phyloP scores from a whole-genome alignment of 2,888 invertebrate species.

The Hemaris fuciformis region DNA sequence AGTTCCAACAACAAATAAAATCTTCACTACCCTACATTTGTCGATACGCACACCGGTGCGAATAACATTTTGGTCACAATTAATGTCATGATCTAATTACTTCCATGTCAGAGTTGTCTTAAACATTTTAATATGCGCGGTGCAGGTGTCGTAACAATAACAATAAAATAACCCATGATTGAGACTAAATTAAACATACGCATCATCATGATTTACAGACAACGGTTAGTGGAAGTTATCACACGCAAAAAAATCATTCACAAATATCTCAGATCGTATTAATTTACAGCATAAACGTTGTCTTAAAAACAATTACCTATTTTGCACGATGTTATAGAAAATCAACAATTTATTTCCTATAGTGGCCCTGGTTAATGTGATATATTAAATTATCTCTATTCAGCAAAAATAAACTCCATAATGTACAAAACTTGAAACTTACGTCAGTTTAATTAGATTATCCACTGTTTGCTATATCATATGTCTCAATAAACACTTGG shows the following conservation, averaged over 20 bases:
- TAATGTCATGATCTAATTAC: slow-evolving; percentile 57
- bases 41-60: slow-evolving; percentile 38
- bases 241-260: neutral
- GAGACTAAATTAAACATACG: slow-evolving; percentile 15
- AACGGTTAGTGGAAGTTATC: neutral
- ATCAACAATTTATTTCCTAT: slow-evolving; percentile 3
- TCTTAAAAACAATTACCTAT: slow-evolving; percentile 6
- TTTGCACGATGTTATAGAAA: neutral
- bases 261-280: neutral
- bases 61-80: slow-evolving; percentile 44
- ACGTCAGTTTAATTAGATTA: neutral
- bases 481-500: neutral
- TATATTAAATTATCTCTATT: neutral
- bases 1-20: slow-evolving; percentile 58
- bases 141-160: neutral
- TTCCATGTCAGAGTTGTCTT: slow-evolving; percentile 32
- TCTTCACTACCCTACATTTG: slow-evolving; percentile 49
- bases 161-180: slow-evolving; percentile 42
- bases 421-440: slow-evolving; percentile 5
- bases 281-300: neutral
- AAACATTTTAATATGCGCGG: slow-evolving; percentile 27
- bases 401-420: slow-evolving; percentile 2
- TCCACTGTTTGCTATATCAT: neutral
- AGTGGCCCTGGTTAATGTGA: neutral
- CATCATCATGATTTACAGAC: neutral